These are phyloP conservation scores for Ptyas mucosa DNA, from an alignment of 2,113 vertebrate species.

Conservation along the genomic window DNA sequence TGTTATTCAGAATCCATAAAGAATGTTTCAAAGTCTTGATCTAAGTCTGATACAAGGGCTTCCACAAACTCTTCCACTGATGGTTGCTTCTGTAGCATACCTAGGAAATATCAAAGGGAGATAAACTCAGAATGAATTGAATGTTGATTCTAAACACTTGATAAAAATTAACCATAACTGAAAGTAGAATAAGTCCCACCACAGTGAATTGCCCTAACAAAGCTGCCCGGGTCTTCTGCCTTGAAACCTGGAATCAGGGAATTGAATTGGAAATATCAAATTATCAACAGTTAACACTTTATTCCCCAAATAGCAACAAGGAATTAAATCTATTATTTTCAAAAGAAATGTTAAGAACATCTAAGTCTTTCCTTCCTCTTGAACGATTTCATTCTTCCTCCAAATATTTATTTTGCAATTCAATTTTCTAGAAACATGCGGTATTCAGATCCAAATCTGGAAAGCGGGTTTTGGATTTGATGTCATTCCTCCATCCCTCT, in stretches of 20 bases:
- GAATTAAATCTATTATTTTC: not conserved
- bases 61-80: constrained; percentile 90
- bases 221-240: not conserved
- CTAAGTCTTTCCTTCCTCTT: not conserved
- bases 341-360: not conserved
- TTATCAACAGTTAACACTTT: not conserved
- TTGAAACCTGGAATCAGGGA: not conserved
- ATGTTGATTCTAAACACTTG: constrained; percentile 4
- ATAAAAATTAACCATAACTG: not conserved
- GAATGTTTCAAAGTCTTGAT: constrained; percentile 89
- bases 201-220: not conserved
- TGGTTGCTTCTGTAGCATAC: constrained; percentile 90
- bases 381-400: not conserved
- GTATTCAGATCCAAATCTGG: not conserved
- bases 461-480: not conserved
- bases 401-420: not conserved
- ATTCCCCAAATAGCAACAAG: not conserved
- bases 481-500: not conserved
- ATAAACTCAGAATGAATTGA: constrained; percentile 1
- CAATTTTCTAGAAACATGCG: not conserved
- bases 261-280: not conserved
- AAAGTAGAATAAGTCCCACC: constrained; percentile 2
- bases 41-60: constrained; percentile 88
- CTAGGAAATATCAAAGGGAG: constrained; percentile 64
- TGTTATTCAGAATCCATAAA: constrained; percentile 83